phyloP scores from a whole-genome alignment of 2,113 vertebrate species.

The Larimichthys crocea region DNA sequence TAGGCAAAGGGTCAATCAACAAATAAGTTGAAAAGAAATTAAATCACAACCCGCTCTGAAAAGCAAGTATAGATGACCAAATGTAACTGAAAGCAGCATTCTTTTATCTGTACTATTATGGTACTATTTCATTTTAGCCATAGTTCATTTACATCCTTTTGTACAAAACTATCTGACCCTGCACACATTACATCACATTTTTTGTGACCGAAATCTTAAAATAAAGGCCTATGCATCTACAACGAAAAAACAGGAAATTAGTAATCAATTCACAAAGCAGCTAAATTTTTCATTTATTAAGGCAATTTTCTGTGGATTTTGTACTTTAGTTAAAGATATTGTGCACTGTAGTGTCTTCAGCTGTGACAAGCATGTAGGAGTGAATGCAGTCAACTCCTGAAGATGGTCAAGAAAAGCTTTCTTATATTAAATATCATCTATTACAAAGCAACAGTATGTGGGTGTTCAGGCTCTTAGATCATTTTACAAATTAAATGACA shows the following conservation, averaged over 20 bases:
- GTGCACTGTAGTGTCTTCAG: background rate
- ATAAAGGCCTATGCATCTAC: background rate
- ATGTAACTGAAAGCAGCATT: background rate
- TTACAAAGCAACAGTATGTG: background rate
- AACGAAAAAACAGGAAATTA: background rate
- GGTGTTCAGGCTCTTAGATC: conserved; percentile 12
- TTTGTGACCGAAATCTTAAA: background rate
- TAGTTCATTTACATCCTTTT: background rate
- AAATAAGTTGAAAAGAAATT: background rate
- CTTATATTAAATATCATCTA: conserved; percentile 28
- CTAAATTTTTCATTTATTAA: background rate
- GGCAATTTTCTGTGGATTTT: background rate
- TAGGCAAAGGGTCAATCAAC: no score
- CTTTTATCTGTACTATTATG: no score
- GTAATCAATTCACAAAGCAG: background rate
- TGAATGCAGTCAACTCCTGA: conserved; percentile 24
- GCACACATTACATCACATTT: background rate
- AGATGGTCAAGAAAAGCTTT: conserved; percentile 34
- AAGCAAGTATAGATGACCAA: background rate
- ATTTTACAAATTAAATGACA: conserved; percentile 20
- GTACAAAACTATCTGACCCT: background rate
- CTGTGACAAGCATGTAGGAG: conserved; percentile 39
- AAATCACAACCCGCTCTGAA: no score
- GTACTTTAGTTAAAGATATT: background rate
- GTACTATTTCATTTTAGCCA: background rate